Evolutionary conservation across 2,888 invertebrate species (phyloP), one percentile per base, ranked within the genome.

Genomic region (Drosophila ochracea): DNA sequence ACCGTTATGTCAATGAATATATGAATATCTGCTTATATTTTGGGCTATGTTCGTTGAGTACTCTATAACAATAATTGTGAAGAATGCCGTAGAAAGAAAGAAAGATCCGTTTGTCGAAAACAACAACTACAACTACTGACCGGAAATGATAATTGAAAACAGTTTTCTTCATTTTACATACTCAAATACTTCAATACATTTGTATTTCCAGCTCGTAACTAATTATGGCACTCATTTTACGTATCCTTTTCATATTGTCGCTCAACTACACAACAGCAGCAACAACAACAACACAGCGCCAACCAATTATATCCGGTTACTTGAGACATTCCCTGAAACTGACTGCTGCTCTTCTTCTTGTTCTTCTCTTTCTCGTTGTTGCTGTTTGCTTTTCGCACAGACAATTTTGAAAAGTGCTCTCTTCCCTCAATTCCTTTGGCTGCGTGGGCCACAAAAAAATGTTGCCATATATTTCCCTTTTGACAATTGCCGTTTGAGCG

Each of bases 131-230:
- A 47, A 25, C 47, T 47, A 47, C 62, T 77, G 73, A 74, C 90
- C 86, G 85, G 85, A 86, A 86, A 90, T 86, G 85, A 86, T 90
- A 86, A 86, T 86, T 85, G 90, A 89, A 86, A 88, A 87, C 74
- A 83, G 71, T 73, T 73, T 86, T 83, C 78, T 86, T 73, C 49
- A 53, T 79, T 81, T 77, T 83, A 83, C 39, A 39, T 39, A 39
- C n/a, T 11, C 9, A 55, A 33, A 55, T 25, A 54, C 21, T 54
- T 35, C 37, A 47, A 16, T 52, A 52, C 30, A 64, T 73, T 54
- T 62, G 54, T 43, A 53, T 68, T 67, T 76, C 54, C 62, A 75
- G 63, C 76, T 76, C 71, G 84, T 68, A 75, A 83, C 90, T 90
- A 89, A 90, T 90, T 90, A 90, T 84, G 82, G 87, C 84, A 90